Evolutionary conservation across 2,888 invertebrate species (phyloP), one percentile per base, ranked within the genome.

Genomic region (Drosophila austrosaltans): DNA sequence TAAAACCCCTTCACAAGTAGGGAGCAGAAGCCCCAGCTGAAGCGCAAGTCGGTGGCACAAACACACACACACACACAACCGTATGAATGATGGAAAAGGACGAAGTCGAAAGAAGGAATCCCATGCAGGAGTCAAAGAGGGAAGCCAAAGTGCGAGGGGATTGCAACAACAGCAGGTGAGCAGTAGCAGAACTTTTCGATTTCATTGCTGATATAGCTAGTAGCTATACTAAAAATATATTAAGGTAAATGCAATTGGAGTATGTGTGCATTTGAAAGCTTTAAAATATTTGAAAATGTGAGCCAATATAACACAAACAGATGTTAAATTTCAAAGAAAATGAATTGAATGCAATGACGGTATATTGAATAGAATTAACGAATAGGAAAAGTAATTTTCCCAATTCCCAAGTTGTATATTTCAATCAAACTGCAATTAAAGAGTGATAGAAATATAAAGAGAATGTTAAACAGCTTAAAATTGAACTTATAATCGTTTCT

Each of bases 161-260:
- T 5, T 2, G 48, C 22, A 1, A 40, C 8, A 32, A 30, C 68
- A 77, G 72, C 83, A 85, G 83, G 83, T 82, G 89, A 36, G 10
- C 36, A 36, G 36, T 10, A 8, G 36, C 36, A 36, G 68, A 63
- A 83, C 81, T 81, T 87, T 87, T 81, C 75, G 82, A 88, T 84
- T 88, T 88, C 77, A 81, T 87, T 87, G 89, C 72, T 72, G 72
- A 66, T 69, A 69, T 68, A 70, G 73, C 87, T 65, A 77, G 70
- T 70, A 63, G 77, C 68, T 59, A 66, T 40, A 36, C 48, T n/a
- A 70, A 65, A 67, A 71, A 64, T 76, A 72, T 76, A 70, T 62
- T 81, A 59, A 30, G 59, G 53, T 16, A 16, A 20, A 30, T 16
- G 53, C 63, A 60, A 64, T 58, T 56, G 63, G 57, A 56, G 22